These are phyloP conservation scores for Leiothrix lutea DNA, from an alignment of 2,113 vertebrate species.

Conservation along the genomic window DNA sequence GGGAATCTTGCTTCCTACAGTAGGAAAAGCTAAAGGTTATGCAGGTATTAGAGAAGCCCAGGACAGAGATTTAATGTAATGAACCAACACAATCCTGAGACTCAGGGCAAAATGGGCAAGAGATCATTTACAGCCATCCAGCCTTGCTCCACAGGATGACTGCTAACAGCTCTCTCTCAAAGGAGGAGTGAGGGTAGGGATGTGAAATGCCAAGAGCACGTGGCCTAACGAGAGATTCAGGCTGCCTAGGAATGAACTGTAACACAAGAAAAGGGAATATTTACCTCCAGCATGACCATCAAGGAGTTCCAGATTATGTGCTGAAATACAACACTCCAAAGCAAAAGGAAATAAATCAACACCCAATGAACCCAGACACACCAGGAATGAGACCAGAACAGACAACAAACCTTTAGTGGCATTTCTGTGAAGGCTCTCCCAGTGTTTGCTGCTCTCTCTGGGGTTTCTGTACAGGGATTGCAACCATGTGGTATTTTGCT, in stretches of 20 bases:
- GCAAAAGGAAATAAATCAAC: not conserved
- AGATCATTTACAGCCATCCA: not conserved
- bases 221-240: not conserved
- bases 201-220: not conserved
- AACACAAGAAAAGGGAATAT: not conserved
- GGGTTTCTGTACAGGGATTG: not conserved
- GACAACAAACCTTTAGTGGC: not conserved
- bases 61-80: not conserved
- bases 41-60: not conserved
- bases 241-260: not conserved
- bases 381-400: not conserved
- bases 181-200: not conserved
- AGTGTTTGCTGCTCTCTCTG: not conserved
- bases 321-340: conserved; percentile 21
- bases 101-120: not conserved
- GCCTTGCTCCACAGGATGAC: not conserved
- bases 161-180: not conserved
- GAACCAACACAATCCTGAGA: not conserved
- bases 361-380: not conserved
- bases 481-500: not conserved
- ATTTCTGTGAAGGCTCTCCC: not conserved
- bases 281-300: not conserved
- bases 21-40: not conserved
- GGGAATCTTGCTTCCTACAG: conserved; percentile 80
- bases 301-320: not conserved